phyloP scores from a whole-genome alignment of 1,140 invertebrate genomes.

The Drosophila hydei region DNA sequence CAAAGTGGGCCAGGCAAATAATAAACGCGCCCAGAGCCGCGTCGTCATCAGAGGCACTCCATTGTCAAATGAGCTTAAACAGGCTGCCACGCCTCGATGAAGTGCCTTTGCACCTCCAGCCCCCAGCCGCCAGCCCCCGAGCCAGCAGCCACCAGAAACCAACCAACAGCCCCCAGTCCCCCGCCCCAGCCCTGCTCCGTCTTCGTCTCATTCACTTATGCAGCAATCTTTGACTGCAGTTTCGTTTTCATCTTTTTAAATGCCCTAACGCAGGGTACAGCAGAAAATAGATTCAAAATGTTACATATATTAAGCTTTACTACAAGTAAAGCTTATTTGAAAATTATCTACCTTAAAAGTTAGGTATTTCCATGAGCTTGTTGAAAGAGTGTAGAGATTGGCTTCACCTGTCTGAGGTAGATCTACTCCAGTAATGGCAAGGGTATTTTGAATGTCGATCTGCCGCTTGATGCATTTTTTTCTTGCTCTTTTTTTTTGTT shows the following conservation, averaged over 20 bases:
- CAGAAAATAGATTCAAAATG: not conserved
- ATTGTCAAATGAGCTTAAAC: conserved; percentile 79
- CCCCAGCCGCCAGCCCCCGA: not conserved
- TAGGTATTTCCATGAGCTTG: too few relatives aligned
- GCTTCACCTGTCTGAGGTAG: too few relatives aligned
- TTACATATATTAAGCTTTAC: too few relatives aligned
- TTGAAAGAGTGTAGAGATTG: too few relatives aligned
- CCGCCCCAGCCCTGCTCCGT: not conserved
- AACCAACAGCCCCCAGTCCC: not conserved
- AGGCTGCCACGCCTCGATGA: conserved; percentile 49
- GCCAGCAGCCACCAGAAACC: too few relatives aligned
- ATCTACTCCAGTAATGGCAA: not conserved
- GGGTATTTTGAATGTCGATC: not conserved
- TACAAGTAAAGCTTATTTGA: not conserved
- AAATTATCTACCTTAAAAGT: too few relatives aligned
- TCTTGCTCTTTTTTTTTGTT: conserved; percentile 15
- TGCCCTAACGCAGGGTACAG: not conserved
- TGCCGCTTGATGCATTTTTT: conserved; percentile 11
- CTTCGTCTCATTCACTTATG: conserved; percentile 37
- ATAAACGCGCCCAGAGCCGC: conserved; percentile 69
- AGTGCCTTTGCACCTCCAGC: conserved; percentile 6
- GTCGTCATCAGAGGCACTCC: conserved; percentile 56
- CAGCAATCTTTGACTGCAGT: conserved; percentile 49
- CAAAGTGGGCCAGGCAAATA: conserved; percentile 79
- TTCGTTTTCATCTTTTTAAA: conserved; percentile 42